Percentiles rank a stretch among this genome's conserved stretches.
These are phyloP conservation scores for Meriones psammophilus DNA, from an alignment of 2,797 vertebrate species.

Conservation along the genomic window DNA sequence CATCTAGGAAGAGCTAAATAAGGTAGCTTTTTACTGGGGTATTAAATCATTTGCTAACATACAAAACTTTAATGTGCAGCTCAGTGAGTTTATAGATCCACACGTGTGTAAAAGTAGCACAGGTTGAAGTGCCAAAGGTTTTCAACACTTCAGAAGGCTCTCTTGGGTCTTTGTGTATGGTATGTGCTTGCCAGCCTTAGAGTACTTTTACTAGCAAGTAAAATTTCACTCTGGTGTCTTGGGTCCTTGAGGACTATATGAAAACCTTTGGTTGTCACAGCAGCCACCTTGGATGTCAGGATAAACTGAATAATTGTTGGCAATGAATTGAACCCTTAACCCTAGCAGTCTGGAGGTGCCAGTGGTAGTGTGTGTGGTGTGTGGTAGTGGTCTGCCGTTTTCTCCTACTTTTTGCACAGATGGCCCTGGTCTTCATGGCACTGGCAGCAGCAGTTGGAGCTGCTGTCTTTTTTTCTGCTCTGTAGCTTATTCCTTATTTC, in stretches of 20 bases:
- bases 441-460: background rate
- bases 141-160: background rate
- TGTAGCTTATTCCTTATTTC: background rate
- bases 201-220: background rate
- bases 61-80: background rate
- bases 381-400: background rate
- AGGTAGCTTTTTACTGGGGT: background rate
- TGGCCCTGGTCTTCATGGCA: background rate
- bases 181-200: background rate
- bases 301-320: slow-evolving; percentile 11
- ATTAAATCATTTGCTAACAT: background rate
- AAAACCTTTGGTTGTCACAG: background rate
- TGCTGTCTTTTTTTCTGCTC: slow-evolving; percentile 1
- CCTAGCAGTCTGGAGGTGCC: background rate
- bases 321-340: background rate
- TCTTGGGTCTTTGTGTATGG: background rate
- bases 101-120: background rate
- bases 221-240: background rate
- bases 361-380: too few species aligned
- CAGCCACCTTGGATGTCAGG: background rate
- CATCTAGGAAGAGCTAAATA: background rate
- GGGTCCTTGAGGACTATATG: background rate
- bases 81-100: background rate
- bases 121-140: background rate
- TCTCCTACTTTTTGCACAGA: background rate